Conservation (phyloP, 1,140 invertebrate species). For the Caenorhabditis briggsae region DNA sequence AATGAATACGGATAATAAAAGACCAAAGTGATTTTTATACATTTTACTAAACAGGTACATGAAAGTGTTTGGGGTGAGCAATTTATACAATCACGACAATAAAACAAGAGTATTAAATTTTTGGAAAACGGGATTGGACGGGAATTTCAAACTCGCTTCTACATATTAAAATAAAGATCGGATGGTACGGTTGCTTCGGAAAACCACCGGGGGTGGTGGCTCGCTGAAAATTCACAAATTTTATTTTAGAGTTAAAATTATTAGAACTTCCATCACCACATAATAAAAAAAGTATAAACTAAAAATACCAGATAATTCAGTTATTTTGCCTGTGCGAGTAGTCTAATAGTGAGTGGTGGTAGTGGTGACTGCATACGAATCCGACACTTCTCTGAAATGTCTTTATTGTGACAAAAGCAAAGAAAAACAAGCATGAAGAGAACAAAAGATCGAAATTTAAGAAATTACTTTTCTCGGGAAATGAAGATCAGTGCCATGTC, state of each 20-base stretch:
- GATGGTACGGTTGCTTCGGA: constrained; percentile 43
- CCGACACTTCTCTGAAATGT: constrained; percentile 47
- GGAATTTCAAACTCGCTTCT: neutral
- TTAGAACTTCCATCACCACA: neutral
- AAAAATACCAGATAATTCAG: constrained; percentile 20
- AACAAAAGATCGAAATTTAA: neutral
- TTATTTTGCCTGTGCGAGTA: neutral
- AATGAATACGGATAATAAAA: neutral
- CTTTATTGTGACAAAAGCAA: too few species aligned
- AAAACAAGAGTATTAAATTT: neutral
- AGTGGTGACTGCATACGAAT: constrained; percentile 50
- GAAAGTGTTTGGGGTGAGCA: neutral
- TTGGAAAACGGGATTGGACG: neutral
- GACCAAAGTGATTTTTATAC: neutral
- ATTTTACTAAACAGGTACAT: neutral
- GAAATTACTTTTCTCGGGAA: constrained; percentile 72
- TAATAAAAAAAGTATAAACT: neutral
- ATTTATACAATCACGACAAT: constrained; percentile 47
- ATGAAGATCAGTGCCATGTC: constrained; percentile 74
- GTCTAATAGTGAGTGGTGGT: constrained; percentile 53
- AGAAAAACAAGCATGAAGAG: neutral
- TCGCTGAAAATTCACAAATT: constrained; percentile 14
- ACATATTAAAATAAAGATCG: constrained; percentile 11
- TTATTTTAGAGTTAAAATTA: neutral
- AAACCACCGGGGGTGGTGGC: constrained; percentile 13